A percentile compares a stretch with the other conserved stretches of the same genome.
phyloP scores from a whole-genome alignment of 2,113 vertebrate species.

The Tor tambroides region DNA sequence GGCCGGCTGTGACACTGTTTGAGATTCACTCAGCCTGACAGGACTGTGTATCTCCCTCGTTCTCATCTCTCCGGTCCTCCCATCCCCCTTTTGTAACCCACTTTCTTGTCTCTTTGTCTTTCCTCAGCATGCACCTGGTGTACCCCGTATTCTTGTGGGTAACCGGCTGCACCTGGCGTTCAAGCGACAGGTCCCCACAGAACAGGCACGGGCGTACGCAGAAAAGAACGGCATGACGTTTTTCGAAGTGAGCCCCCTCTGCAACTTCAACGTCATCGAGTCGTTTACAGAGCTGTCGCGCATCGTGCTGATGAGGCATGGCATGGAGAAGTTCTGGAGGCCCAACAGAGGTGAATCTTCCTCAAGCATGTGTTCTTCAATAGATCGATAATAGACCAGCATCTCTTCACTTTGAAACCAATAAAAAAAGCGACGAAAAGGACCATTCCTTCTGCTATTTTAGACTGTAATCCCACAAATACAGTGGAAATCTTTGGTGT shows the following conservation, averaged over 20 bases:
- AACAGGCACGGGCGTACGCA: slow-evolving; percentile 93
- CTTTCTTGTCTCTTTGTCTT: neutral
- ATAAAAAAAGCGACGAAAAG: neutral
- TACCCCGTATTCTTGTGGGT: slow-evolving; percentile 95
- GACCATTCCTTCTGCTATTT: neutral
- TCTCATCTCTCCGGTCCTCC: neutral
- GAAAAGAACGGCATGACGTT: slow-evolving; percentile 99
- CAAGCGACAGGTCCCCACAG: slow-evolving; percentile 94
- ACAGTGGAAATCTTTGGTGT: slow-evolving; percentile 1
- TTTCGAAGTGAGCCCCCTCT: slow-evolving; percentile 97
- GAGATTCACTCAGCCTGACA: slow-evolving; percentile 12
- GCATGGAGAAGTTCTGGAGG: slow-evolving; percentile 99
- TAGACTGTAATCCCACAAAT: neutral
- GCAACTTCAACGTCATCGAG: slow-evolving; percentile 98
- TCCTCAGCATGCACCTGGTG: slow-evolving; percentile 91
- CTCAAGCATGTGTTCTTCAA: neutral
- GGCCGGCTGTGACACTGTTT: neutral
- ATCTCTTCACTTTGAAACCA: neutral
- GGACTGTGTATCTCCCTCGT: neutral
- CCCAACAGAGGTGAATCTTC: slow-evolving; percentile 90
- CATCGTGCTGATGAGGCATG: slow-evolving; percentile 97
- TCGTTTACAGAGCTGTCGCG: slow-evolving; percentile 97
- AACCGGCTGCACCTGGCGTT: slow-evolving; percentile 96
- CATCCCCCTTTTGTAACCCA: neutral
- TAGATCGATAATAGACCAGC: neutral